Base-by-base conservation (phyloP, 2,888 invertebrate genomes). In the Tanytarsus gracilentus region DNA sequence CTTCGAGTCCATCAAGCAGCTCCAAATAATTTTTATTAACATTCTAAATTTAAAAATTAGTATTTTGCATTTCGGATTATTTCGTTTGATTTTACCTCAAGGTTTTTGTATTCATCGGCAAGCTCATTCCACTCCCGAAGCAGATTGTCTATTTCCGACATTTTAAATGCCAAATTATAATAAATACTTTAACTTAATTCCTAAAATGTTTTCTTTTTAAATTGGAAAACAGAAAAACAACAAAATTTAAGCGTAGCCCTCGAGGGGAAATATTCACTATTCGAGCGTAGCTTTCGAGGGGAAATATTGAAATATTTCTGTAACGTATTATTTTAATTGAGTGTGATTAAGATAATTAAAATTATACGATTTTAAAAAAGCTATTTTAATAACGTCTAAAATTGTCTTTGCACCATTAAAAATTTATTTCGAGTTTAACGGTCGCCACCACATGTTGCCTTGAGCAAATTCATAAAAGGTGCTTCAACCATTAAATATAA, bases 21-120 rank as follows among this genome's bases (percentile, higher is more conserved):
- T 85, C 80, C 59, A 86, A 78, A 76, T 96, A 96, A 63, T 85
- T 83, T 69, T 86, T 86, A 75, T 93, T 94, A 51, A 82, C 74
- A 49, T 77, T 76, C 92, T 92, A 74, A 72, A 49, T 65, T 50
- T 61, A 59, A 61, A 59, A 62, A 61, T 55, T 61, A 70, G 69
- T 62, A 65, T 64, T 62, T 36, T 39, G 23, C 14, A 33, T 25
- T 40, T 40, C 48, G 29, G n/a, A 40, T 33, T 23, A 40, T 16
- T 27, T 48, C 16, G 16, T 55, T 30, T 36, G 27, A 48, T 39
- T n/a, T 39, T 33, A 91, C 92, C 84, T 91, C 89, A 63, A 92
- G 78, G 63, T 83, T 82, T 72, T 85, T 86, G 72, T 83, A 92
- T 71, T 92, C 92, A 48, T 78, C 77, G 61, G 79, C 74, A 65